phyloP scores from a whole-genome alignment of 1,140 invertebrate genomes.

The Andricus grossulariae region DNA sequence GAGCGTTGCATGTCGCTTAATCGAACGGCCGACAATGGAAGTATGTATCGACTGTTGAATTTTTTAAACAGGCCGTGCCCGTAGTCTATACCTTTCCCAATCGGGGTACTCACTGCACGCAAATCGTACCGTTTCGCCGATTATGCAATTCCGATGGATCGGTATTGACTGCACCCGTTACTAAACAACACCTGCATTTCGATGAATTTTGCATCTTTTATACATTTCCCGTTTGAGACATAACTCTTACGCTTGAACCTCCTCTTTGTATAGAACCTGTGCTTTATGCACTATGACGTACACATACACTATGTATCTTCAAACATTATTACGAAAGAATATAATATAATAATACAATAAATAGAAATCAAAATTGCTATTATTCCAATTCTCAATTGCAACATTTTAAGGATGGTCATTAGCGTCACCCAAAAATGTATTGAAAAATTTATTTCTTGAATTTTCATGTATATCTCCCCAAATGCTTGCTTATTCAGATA shows the following conservation, averaged over 20 bases:
- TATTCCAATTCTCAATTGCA: no score
- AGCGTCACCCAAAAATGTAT: no score
- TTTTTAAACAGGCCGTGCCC: conserved; percentile 53
- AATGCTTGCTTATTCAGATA: no score
- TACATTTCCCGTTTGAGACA: not conserved
- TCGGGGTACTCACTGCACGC: conserved; percentile 47
- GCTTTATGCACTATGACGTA: no score
- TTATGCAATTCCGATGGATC: conserved; percentile 54
- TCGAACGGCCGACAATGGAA: conserved; percentile 46
- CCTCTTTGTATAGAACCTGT: no score
- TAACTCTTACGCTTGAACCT: not conserved
- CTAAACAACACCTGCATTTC: not conserved
- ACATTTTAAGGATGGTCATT: no score
- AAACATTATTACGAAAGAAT: no score
- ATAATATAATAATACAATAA: no score
- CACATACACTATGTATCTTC: no score
- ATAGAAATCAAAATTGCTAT: no score
- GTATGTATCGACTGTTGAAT: conserved; percentile 51
- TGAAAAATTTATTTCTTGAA: no score
- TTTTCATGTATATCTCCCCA: no score
- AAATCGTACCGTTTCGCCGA: conserved; percentile 53
- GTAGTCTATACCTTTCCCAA: conserved; percentile 46
- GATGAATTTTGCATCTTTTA: not conserved
- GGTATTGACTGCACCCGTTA: conserved; percentile 32
- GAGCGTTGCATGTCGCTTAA: conserved; percentile 53